Conservation (phyloP, 2,888 invertebrate species). For the Busseola fusca region DNA sequence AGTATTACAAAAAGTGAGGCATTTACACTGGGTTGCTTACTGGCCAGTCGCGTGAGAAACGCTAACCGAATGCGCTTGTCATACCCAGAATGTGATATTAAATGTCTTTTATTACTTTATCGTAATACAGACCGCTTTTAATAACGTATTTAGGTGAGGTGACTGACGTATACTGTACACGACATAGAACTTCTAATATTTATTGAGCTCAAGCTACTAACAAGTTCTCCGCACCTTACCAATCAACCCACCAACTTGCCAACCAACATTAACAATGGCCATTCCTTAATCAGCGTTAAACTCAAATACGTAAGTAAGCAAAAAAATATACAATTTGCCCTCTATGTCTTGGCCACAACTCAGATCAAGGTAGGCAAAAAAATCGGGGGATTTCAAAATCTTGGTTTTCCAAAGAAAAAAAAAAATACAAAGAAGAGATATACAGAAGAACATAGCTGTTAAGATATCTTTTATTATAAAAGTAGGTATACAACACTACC, state of each 20-base stretch:
- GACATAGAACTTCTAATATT: slow-evolving; percentile 16
- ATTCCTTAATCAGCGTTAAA: slow-evolving; percentile 17
- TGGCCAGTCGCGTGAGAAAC: slow-evolving; percentile 70
- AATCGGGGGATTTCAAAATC: slow-evolving; percentile 2
- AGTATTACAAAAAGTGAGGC: slow-evolving; percentile 66
- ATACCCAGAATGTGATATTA: slow-evolving; percentile 64
- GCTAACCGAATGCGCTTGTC: slow-evolving; percentile 61
- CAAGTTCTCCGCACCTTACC: neutral
- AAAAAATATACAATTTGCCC: slow-evolving; percentile 17
- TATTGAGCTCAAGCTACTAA: neutral
- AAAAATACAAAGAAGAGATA: neutral
- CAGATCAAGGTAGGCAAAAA: slow-evolving; percentile 4
- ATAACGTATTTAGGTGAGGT: slow-evolving; percentile 40
- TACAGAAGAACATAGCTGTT: slow-evolving; percentile 22
- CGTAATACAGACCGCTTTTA: slow-evolving; percentile 38
- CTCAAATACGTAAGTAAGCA: neutral
- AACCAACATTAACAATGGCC: neutral
- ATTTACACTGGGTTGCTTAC: slow-evolving; percentile 53
- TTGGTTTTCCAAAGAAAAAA: neutral
- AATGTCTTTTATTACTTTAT: slow-evolving; percentile 61
- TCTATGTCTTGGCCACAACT: slow-evolving; percentile 8
- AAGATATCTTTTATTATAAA: slow-evolving; percentile 22
- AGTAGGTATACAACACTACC: slow-evolving; percentile 3
- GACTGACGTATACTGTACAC: slow-evolving; percentile 18
- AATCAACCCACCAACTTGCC: neutral